These are phyloP conservation scores for Malurus alboscapulatus DNA, from an alignment of 2,113 vertebrate genomes.

Conservation along the genomic window DNA sequence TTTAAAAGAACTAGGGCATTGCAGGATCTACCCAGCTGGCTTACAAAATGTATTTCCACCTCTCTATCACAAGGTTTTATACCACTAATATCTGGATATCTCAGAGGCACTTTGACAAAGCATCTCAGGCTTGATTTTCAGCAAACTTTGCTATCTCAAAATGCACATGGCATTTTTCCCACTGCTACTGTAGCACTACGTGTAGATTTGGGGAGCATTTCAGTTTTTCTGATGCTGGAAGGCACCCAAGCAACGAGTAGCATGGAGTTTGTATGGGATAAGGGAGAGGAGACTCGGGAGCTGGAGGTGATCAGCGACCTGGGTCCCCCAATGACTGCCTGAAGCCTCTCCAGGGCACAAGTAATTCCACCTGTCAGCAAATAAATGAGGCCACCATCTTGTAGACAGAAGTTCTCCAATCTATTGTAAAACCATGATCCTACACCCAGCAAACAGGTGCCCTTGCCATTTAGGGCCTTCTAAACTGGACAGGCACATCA, in stretches of 20 bases:
- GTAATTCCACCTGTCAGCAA: not conserved
- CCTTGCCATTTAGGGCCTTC: not conserved
- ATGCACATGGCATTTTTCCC: not conserved
- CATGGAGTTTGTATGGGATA: fast-evolving
- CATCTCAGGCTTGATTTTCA: not conserved
- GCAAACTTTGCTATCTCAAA: not conserved
- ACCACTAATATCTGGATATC: not conserved
- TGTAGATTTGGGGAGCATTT: fast-evolving
- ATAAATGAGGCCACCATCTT: fast-evolving
- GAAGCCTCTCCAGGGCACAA: not conserved
- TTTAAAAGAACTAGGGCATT: not conserved
- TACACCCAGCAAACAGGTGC: not conserved
- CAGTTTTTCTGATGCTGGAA: not conserved
- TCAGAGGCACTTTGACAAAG: not conserved
- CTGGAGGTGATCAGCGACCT: not conserved
- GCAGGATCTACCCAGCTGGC: not conserved
- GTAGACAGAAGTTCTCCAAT: not conserved
- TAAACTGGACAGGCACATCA: fast-evolving
- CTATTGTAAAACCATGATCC: not conserved
- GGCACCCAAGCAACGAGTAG: fast-evolving
- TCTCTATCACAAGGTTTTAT: not conserved
- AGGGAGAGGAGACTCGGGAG: not conserved
- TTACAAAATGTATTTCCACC: not conserved
- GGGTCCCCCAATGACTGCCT: not conserved
- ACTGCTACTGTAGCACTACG: not conserved